phyloP scores from a whole-genome alignment of 2,797 vertebrate species.

The Pyrocephalus nanus region DNA sequence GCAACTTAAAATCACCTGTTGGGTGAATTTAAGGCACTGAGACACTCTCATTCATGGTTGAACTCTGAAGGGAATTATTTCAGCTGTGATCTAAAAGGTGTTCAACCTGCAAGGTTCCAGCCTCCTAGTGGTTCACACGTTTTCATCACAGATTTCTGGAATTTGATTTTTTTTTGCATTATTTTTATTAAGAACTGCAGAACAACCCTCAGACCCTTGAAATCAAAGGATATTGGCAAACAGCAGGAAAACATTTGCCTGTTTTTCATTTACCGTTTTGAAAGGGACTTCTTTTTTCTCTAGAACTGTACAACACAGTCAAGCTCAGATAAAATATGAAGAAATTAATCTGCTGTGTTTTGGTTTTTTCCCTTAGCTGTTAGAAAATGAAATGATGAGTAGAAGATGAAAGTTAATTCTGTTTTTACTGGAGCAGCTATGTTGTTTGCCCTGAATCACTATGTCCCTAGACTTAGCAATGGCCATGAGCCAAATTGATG shows the following conservation, averaged over 20 bases:
- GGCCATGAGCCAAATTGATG: background rate
- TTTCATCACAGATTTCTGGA: background rate
- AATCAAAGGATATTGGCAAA: background rate
- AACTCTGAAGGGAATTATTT: background rate
- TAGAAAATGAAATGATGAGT: background rate
- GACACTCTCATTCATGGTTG: background rate
- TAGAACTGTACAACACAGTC: background rate
- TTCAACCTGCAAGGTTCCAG: background rate
- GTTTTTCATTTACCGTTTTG: background rate
- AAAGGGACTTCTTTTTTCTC: background rate
- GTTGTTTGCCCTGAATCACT: background rate
- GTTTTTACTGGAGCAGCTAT: background rate
- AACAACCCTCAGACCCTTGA: background rate
- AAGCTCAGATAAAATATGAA: background rate
- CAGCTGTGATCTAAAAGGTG: background rate
- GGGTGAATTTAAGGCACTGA: background rate
- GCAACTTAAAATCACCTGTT: background rate
- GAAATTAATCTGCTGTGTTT: background rate
- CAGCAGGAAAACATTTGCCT: background rate
- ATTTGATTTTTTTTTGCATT: background rate
- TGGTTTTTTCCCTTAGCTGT: background rate
- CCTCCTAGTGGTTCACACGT: rapidly evolving
- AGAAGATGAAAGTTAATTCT: background rate
- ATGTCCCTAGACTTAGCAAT: background rate
- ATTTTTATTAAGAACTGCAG: background rate